Evolutionary conservation across 2,797 vertebrate genomes (phyloP).

Genomic region (Malurus leucopterus): DNA sequence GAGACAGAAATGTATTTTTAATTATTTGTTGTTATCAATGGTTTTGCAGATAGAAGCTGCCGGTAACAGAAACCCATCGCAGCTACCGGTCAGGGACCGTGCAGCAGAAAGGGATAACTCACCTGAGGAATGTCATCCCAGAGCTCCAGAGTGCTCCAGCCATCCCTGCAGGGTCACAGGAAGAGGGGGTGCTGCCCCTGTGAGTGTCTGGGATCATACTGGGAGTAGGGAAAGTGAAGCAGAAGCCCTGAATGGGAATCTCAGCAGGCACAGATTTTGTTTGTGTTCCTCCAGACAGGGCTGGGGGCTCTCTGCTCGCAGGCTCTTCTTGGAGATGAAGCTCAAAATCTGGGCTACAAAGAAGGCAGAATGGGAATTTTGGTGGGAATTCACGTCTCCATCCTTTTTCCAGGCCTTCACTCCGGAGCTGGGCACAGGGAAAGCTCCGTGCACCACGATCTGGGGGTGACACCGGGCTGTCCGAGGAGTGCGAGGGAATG

Average conservation of each 20-base stretch:
- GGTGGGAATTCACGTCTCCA: not conserved
- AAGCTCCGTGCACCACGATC: accelerated
- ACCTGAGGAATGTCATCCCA: not conserved
- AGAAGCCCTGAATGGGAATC: not conserved
- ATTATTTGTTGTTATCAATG: constrained; percentile 14
- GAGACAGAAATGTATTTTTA: not conserved
- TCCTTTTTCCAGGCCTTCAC: not conserved
- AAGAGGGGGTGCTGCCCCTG: not conserved
- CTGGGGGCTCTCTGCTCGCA: not conserved
- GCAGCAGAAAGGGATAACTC: not conserved
- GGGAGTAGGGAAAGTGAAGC: not conserved
- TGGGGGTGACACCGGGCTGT: not conserved
- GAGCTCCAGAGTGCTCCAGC: not conserved
- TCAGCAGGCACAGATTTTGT: not conserved
- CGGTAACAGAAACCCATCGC: not conserved
- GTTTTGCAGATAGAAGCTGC: not conserved
- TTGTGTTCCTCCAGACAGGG: not conserved
- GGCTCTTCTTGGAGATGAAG: not conserved
- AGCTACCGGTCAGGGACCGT: not conserved
- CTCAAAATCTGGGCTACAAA: not conserved
- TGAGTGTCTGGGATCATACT: not conserved
- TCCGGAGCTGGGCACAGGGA: accelerated
- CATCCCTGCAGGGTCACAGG: not conserved
- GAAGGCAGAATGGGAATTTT: not conserved
- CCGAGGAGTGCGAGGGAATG: not conserved